These are phyloP conservation scores for Yponomeuta evonymella DNA, from an alignment of 2,888 invertebrate species.

Conservation along the genomic window DNA sequence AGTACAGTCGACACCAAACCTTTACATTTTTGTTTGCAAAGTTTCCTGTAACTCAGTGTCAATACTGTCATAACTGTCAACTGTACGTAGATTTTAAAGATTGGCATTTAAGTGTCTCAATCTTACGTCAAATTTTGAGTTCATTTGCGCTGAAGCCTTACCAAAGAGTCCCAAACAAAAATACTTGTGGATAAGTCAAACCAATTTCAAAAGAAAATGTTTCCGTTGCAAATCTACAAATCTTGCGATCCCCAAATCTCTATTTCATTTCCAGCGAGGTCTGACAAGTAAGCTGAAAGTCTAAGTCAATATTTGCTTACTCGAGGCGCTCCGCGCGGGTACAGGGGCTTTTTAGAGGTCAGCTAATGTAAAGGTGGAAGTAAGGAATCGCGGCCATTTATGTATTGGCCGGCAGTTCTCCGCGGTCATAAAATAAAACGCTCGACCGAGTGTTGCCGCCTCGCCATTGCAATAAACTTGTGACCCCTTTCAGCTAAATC, in stretches of 20 bases:
- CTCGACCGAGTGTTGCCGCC: slow-evolving; percentile 16
- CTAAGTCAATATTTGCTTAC: not conserved
- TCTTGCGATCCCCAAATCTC: not conserved
- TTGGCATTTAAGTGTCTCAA: too few relatives aligned
- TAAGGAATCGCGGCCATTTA: slow-evolving; percentile 7
- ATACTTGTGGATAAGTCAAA: not conserved
- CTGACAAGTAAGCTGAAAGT: not conserved
- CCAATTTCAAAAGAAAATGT: not conserved
- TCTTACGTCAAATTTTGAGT: too few relatives aligned
- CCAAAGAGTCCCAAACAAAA: not conserved
- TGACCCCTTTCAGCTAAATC: not conserved
- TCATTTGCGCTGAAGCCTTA: too few relatives aligned
- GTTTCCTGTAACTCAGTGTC: too few relatives aligned
- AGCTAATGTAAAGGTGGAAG: slow-evolving; percentile 1
- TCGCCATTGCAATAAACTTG: slow-evolving; percentile 12
- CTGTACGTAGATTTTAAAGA: too few relatives aligned
- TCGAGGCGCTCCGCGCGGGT: not conserved
- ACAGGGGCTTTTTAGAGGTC: slow-evolving; percentile 6
- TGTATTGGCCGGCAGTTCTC: slow-evolving; percentile 5
- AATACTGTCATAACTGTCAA: too few relatives aligned
- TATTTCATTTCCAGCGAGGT: not conserved
- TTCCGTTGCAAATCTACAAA: not conserved
- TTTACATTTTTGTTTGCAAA: too few relatives aligned
- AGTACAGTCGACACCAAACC: too few relatives aligned
- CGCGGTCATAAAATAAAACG: slow-evolving; percentile 26